These are phyloP conservation scores for Hylia prasina DNA, from an alignment of 2,113 vertebrate genomes.

Conservation along the genomic window DNA sequence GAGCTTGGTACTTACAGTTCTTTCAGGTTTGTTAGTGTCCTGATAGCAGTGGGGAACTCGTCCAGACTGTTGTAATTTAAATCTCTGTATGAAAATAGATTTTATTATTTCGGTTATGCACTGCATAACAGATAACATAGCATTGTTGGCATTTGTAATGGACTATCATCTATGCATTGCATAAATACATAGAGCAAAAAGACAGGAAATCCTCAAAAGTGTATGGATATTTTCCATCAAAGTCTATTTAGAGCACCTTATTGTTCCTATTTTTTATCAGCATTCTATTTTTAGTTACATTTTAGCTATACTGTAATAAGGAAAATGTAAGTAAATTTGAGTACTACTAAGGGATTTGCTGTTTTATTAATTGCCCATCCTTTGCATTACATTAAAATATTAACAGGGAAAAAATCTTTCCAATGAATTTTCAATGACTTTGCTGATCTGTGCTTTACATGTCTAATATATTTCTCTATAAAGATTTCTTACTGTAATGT, in stretches of 20 bases:
- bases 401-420: background rate
- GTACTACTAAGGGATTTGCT: background rate
- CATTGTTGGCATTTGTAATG: background rate
- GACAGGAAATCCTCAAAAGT: background rate
- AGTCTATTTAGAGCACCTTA: background rate
- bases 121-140: background rate
- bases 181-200: background rate
- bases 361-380: background rate
- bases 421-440: background rate
- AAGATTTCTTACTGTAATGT: background rate
- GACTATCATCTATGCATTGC: background rate
- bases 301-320: background rate
- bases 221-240: background rate
- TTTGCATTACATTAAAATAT: background rate
- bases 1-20: constrained; percentile 84
- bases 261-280: background rate
- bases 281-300: background rate
- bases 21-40: constrained; percentile 84
- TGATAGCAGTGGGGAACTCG: constrained; percentile 82
- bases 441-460: background rate
- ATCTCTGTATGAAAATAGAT: constrained; percentile 73
- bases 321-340: background rate
- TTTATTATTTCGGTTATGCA: constrained; percentile 21
- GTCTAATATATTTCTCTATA: background rate
- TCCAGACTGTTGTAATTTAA: constrained; percentile 86